Percentiles rank a stretch among this genome's conserved stretches.
Evolutionary conservation across 2,113 vertebrate species (phyloP).

Genomic region (Numida meleagris): DNA sequence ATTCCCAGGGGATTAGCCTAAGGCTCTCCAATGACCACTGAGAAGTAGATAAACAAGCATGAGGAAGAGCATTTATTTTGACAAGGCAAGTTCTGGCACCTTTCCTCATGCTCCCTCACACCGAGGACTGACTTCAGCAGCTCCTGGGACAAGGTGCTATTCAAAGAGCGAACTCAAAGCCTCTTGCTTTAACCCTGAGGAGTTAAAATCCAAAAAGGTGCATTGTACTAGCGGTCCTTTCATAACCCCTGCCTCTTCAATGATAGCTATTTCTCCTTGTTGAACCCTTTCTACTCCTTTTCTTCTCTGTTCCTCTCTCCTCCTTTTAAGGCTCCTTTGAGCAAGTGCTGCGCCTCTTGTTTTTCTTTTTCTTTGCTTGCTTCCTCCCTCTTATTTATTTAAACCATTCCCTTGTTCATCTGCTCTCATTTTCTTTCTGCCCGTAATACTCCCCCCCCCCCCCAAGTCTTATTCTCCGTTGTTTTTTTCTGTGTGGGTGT

Average conservation of each 20-base stretch:
- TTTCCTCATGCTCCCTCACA: neutral
- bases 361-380: conserved; percentile 41
- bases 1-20: neutral
- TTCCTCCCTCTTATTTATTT: conserved; percentile 42
- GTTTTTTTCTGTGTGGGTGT: conserved; percentile 34
- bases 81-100: conserved; percentile 6
- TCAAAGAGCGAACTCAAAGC: neutral
- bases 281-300: conserved; percentile 42
- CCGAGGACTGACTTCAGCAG: neutral
- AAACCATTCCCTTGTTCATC: conserved; percentile 31
- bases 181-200: conserved; percentile 13
- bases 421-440: conserved; percentile 4
- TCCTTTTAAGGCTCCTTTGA: conserved; percentile 41
- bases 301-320: conserved; percentile 40
- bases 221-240: conserved; percentile 49
- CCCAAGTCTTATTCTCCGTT: neutral
- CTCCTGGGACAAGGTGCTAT: conserved; percentile 28
- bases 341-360: neutral
- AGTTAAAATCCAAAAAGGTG: conserved; percentile 42
- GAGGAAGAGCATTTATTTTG: conserved; percentile 26
- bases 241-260: conserved; percentile 29
- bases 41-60: conserved; percentile 10
- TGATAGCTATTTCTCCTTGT: conserved; percentile 45
- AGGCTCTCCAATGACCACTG: neutral
- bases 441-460: neutral